A percentile compares a stretch with the other conserved stretches of the same genome.
These are phyloP conservation scores for Diarsia mendica DNA, from an alignment of 2,888 invertebrate genomes.

Conservation along the genomic window DNA sequence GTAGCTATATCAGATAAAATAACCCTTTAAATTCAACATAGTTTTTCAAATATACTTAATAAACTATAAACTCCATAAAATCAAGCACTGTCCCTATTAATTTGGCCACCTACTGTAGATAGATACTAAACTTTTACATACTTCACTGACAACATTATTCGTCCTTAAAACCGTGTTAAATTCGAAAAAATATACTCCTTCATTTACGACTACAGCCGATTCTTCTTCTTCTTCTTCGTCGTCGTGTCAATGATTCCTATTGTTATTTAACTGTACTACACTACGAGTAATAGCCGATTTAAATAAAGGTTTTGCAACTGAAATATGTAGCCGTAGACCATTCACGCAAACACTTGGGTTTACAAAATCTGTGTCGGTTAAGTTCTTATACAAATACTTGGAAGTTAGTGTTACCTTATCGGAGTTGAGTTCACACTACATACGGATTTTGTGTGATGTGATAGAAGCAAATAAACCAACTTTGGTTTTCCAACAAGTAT, in stretches of 20 bases:
- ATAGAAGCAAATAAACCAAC: conserved; percentile 39
- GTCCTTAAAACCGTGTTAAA: not conserved
- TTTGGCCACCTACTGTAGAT: no score
- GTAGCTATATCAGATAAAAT: no score
- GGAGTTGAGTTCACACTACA: conserved; percentile 28
- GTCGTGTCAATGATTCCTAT: no score
- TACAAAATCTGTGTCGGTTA: conserved; percentile 6
- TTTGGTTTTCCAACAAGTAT: conserved; percentile 24
- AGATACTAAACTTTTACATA: not conserved
- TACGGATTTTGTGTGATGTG: conserved; percentile 26
- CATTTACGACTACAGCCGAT: not conserved
- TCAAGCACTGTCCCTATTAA: no score
- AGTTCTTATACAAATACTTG: conserved; percentile 32
- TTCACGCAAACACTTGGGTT: not conserved
- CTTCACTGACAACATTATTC: not conserved
- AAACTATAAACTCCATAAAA: no score
- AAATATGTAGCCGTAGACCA: conserved; percentile 1
- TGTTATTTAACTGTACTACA: no score
- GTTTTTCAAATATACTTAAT: no score
- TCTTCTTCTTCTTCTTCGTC: no score
- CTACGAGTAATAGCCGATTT: not conserved
- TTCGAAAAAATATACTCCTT: not conserved
- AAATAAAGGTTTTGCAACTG: conserved; percentile 1
- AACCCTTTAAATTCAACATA: no score
- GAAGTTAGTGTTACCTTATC: conserved; percentile 39